Percentiles rank a stretch among this genome's conserved stretches.
phyloP scores from a whole-genome alignment of 2,888 invertebrate genomes.

The Papilio demoleus region DNA sequence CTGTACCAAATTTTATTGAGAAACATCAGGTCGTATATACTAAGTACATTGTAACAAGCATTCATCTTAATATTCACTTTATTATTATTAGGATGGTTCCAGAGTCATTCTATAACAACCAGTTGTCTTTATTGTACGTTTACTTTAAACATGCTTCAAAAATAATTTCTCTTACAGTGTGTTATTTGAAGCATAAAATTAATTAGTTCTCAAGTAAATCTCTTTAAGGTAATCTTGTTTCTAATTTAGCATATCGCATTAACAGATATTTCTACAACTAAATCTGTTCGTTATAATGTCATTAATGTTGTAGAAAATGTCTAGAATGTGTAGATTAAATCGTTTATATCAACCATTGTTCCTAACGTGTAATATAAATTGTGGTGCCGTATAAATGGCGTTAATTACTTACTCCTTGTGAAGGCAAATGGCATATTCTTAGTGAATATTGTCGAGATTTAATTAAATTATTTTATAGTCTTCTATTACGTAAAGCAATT shows the following conservation, averaged over 20 bases:
- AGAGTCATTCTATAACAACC: no score
- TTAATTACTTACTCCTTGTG: constrained; percentile 10
- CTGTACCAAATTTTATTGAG: no score
- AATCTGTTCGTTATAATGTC: constrained; percentile 12
- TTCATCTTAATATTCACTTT: no score
- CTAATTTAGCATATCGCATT: constrained; percentile 13
- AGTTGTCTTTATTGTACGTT: no score
- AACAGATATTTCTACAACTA: neutral
- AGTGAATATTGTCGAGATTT: neutral
- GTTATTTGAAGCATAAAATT: neutral
- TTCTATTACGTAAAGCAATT: neutral
- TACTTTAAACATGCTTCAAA: no score
- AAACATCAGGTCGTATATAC: no score
- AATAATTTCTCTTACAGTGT: no score
- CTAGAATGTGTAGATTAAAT: constrained; percentile 7
- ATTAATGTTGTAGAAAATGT: constrained; percentile 17
- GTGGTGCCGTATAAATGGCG: constrained; percentile 6
- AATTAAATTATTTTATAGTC: constrained; percentile 9
- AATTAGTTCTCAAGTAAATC: neutral
- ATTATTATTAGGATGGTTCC: no score
- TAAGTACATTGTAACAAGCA: no score
- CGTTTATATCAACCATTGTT: constrained; percentile 14
- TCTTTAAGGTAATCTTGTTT: neutral
- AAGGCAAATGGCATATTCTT: constrained; percentile 16
- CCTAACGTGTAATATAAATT: constrained; percentile 19